These are phyloP conservation scores for Calameuta pallipes DNA, from an alignment of 2,888 invertebrate genomes.

Conservation along the genomic window DNA sequence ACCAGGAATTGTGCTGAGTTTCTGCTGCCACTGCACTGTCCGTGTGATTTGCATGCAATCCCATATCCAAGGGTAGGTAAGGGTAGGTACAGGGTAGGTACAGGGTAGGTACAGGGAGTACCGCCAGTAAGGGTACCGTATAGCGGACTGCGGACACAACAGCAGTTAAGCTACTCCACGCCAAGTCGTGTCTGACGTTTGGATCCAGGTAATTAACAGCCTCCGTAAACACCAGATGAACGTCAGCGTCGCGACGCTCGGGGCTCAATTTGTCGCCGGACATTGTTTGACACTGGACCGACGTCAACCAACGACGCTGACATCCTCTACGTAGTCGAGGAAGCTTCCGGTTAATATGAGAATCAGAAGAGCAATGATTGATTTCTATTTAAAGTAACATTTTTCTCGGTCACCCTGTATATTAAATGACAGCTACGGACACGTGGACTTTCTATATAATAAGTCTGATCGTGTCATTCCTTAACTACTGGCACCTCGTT, in stretches of 20 bases:
- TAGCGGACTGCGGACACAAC: constrained; percentile 38
- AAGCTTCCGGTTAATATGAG: no score
- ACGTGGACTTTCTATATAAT: no score
- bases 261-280: constrained; percentile 5
- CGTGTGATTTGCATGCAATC: constrained; percentile 50
- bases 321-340: no score
- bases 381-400: no score
- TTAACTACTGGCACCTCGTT: no score
- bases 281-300: not conserved
- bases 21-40: constrained; percentile 45
- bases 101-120: constrained; percentile 13
- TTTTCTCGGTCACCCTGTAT: no score
- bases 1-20: constrained; percentile 47
- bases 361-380: no score
- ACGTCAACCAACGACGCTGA: no score
- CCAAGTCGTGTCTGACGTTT: constrained; percentile 37
- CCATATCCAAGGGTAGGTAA: constrained; percentile 24
- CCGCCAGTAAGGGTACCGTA: no score
- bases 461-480: no score
- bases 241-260: constrained; percentile 15
- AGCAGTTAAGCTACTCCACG: constrained; percentile 40
- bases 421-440: no score
- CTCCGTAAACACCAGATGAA: constrained; percentile 19
- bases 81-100: constrained; percentile 19
- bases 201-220: constrained; percentile 42